Evolutionary conservation across 1,140 invertebrate species (phyloP).

Genomic region (Drosophila nannoptera): DNA sequence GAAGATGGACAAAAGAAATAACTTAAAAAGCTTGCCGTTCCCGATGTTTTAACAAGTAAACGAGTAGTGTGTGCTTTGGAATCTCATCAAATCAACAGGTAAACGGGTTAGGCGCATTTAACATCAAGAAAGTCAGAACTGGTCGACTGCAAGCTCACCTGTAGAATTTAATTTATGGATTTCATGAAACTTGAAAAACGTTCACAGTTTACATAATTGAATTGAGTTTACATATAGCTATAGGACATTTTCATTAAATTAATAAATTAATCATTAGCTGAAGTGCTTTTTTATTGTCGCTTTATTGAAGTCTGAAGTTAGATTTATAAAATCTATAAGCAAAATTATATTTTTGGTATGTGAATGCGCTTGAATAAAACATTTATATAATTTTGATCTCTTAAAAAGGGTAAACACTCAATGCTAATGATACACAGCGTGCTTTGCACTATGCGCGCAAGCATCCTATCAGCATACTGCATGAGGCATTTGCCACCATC

Average conservation of each 20-base stretch:
- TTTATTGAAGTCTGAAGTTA: too few relatives aligned
- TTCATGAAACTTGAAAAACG: neutral
- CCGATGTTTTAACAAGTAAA: conserved; percentile 31
- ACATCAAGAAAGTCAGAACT: conserved; percentile 5
- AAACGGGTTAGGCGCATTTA: conserved; percentile 61
- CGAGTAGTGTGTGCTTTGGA: conserved; percentile 36
- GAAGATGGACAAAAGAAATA: conserved; percentile 57
- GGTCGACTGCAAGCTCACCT: conserved; percentile 18
- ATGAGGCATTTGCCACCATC: conserved; percentile 59
- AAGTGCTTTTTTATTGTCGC: too few relatives aligned
- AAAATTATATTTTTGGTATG: too few relatives aligned
- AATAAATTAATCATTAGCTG: too few relatives aligned
- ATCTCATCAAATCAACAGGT: conserved; percentile 38
- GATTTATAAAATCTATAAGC: too few relatives aligned
- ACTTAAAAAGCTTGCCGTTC: conserved; percentile 47
- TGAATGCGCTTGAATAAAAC: too few relatives aligned
- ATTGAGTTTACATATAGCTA: too few relatives aligned
- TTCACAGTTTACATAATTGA: too few relatives aligned
- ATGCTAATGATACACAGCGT: too few relatives aligned
- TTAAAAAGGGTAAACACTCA: too few relatives aligned
- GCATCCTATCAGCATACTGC: conserved; percentile 16
- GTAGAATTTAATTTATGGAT: neutral
- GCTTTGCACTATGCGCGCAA: neutral
- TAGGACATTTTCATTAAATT: too few relatives aligned
- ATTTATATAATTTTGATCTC: too few relatives aligned